These are phyloP conservation scores for Diabrotica virgifera DNA, from an alignment of 1,140 invertebrate genomes.

Conservation along the genomic window DNA sequence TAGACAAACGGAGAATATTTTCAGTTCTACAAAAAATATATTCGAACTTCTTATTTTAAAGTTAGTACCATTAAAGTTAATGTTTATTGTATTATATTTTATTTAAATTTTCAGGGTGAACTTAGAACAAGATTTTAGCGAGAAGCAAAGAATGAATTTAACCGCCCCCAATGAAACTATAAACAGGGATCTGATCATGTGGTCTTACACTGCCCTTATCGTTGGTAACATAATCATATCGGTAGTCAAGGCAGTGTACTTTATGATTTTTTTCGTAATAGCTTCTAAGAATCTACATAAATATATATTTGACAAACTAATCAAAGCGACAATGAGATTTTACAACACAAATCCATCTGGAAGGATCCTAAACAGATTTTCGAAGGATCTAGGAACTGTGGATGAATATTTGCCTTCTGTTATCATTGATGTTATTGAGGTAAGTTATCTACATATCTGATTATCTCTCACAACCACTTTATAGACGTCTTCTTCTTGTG, in stretches of 20 bases:
- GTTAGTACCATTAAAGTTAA: no score
- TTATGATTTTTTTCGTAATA: slow-evolving; percentile 38
- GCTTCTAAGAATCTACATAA: slow-evolving; percentile 57
- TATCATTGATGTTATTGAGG: slow-evolving; percentile 39
- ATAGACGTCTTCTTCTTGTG: no score
- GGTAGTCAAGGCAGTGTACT: slow-evolving; percentile 36
- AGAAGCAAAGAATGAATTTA: slow-evolving; percentile 24
- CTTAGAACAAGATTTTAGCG: slow-evolving; percentile 41
- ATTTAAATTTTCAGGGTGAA: slow-evolving; percentile 40
- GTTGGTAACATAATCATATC: slow-evolving; percentile 59
- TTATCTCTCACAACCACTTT: no score
- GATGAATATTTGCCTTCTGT: slow-evolving; percentile 44
- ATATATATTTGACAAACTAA: slow-evolving; percentile 60
- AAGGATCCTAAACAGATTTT: slow-evolving; percentile 56
- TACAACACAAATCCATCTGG: slow-evolving; percentile 58
- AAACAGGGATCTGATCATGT: slow-evolving; percentile 42
- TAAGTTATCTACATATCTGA: slow-evolving; percentile 15
- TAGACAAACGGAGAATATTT: no score
- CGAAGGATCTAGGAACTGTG: slow-evolving; percentile 53
- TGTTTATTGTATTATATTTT: neutral
- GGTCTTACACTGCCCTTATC: slow-evolving; percentile 57
- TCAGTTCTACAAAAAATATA: no score
- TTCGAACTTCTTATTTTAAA: no score
- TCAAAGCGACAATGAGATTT: slow-evolving; percentile 58
- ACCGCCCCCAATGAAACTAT: slow-evolving; percentile 24